phyloP scores from a whole-genome alignment of 2,888 invertebrate species.

The Drosophila demipolita region DNA sequence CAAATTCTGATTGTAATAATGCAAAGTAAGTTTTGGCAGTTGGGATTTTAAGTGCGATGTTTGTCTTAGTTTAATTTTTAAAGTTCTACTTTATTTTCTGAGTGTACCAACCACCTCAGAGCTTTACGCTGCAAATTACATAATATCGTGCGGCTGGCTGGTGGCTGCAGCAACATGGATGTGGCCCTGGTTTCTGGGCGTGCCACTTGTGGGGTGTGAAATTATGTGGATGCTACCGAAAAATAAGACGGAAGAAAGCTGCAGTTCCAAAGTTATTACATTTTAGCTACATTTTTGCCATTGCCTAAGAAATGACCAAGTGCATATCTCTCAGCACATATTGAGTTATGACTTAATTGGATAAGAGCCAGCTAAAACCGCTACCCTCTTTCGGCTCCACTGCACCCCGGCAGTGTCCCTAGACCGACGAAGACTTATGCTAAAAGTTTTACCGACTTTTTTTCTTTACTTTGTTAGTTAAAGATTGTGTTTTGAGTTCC shows the following conservation, averaged over 20 bases:
- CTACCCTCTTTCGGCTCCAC: background rate
- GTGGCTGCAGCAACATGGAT: slow-evolving; percentile 1
- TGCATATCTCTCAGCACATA: slow-evolving; percentile 79
- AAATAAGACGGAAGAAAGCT: slow-evolving; percentile 61
- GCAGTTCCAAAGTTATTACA: slow-evolving; percentile 72
- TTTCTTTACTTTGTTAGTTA: slow-evolving; percentile 19
- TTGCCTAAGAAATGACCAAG: slow-evolving; percentile 77
- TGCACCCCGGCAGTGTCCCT: slow-evolving; percentile 13
- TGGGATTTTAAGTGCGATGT: background rate
- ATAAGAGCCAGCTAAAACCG: slow-evolving; percentile 77
- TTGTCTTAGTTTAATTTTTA: background rate
- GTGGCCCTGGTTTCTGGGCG: slow-evolving; percentile 6
- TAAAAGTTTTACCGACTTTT: slow-evolving; percentile 44
- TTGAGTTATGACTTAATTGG: slow-evolving; percentile 84
- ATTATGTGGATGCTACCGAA: slow-evolving; percentile 65
- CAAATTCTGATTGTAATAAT: background rate
- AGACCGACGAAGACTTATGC: slow-evolving; percentile 38
- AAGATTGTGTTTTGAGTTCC: slow-evolving; percentile 43
- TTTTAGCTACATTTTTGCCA: slow-evolving; percentile 69
- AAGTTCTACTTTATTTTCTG: background rate
- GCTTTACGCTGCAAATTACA: slow-evolving; percentile 56
- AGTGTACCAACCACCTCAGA: slow-evolving; percentile 11
- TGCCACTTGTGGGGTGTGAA: slow-evolving; percentile 52
- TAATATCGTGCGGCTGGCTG: slow-evolving; percentile 31
- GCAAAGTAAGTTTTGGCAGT: background rate